These are phyloP conservation scores for Hestina assimilis DNA, from an alignment of 1,140 invertebrate genomes.

Conservation along the genomic window DNA sequence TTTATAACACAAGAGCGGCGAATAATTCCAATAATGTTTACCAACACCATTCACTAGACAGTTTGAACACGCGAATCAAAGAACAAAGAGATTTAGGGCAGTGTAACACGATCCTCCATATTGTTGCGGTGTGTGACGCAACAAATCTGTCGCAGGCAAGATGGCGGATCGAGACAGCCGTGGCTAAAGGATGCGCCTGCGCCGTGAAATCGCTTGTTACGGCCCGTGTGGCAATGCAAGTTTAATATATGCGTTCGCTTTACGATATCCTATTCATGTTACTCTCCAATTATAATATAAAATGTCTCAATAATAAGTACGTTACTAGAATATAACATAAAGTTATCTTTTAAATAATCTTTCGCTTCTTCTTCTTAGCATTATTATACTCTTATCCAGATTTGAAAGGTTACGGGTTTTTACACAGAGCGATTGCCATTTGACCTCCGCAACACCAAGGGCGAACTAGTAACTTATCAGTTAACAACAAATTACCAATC, in stretches of 20 bases:
- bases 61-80: constrained; percentile 49
- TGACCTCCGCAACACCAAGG: too few relatives aligned
- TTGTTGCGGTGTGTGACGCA: constrained; percentile 58
- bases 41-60: constrained; percentile 43
- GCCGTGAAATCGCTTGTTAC: constrained; percentile 63
- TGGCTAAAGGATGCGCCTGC: constrained; percentile 67
- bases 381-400: too few relatives aligned
- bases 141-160: constrained; percentile 61
- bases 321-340: too few relatives aligned
- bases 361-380: too few relatives aligned
- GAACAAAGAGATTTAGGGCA: constrained; percentile 68
- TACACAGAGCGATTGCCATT: too few relatives aligned
- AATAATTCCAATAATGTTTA: constrained; percentile 47
- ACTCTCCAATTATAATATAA: constrained; percentile 16
- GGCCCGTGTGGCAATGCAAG: constrained; percentile 33
- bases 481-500: too few relatives aligned
- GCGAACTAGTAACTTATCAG: too few relatives aligned
- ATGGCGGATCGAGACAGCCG: constrained; percentile 62
- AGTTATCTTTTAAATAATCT: too few relatives aligned
- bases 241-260: constrained; percentile 15
- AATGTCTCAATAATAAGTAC: background rate
- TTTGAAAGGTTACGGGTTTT: too few relatives aligned
- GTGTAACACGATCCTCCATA: constrained; percentile 70
- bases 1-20: constrained; percentile 31
- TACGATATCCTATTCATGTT: constrained; percentile 4